phyloP scores from a whole-genome alignment of 2,113 vertebrate genomes.

The Dermatemys mawii region DNA sequence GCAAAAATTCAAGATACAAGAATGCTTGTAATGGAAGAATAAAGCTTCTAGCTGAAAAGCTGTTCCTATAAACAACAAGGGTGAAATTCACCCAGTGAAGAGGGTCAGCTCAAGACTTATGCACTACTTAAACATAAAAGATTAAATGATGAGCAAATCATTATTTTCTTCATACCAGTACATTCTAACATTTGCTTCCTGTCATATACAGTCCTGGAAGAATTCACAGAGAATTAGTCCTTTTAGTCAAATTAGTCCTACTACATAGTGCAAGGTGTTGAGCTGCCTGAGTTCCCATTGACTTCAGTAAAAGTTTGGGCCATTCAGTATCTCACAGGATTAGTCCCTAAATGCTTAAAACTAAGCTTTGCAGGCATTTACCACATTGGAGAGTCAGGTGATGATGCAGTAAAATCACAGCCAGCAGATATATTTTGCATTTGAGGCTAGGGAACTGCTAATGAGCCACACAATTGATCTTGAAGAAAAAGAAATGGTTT shows the following conservation, averaged over 20 bases:
- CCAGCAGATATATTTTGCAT: conserved; percentile 43
- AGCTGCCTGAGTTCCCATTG: fast-evolving
- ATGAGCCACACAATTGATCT: conserved; percentile 29
- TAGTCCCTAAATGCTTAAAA: conserved; percentile 20
- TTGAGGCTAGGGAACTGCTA: conserved; percentile 19
- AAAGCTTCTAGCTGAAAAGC: conserved; percentile 23
- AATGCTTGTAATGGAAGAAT: conserved; percentile 38
- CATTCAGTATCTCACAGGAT: neutral
- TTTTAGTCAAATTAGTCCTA: neutral
- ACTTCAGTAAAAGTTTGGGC: neutral
- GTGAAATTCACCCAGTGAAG: neutral
- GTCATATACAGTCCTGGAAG: neutral
- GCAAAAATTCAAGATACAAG: conserved; percentile 14
- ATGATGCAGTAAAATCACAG: conserved; percentile 35
- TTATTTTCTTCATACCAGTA: neutral
- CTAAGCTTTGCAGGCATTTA: conserved; percentile 48
- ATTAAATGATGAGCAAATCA: conserved; percentile 9
- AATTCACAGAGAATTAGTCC: conserved; percentile 38
- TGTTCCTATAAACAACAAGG: neutral
- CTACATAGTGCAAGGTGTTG: neutral
- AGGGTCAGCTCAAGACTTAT: neutral
- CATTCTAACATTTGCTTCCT: conserved; percentile 47
- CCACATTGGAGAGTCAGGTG: conserved; percentile 57
- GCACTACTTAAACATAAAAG: neutral
- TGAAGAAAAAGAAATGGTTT: conserved; percentile 13